Base-by-base conservation (phyloP, 1,140 invertebrate species). In the Ceratina calcarata region DNA sequence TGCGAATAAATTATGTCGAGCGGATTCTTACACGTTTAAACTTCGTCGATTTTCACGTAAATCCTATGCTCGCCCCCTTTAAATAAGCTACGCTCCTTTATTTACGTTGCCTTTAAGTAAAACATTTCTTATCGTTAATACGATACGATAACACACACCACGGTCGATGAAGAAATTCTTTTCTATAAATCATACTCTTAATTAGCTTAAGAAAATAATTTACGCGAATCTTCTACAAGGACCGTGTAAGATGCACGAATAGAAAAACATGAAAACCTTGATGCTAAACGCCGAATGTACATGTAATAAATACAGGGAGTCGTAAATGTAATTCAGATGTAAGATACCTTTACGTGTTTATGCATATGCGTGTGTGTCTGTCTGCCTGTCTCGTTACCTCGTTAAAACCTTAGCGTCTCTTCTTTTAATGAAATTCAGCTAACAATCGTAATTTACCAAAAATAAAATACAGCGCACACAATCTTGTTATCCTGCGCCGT, bases 341-440 rank as follows among this genome's bases (percentile, higher is more conserved):
- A 91, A 89, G 82, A 83, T 51, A 13, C 13, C 37, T 22, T 8
- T 62, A 18, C 2, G 37, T 49, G 7, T 65, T 6, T 53, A 22
- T 61, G 20, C 27, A 45, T 37, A 32, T 45, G 15, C 18, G 62
- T 37, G 18, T 55, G 24, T 53, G 73, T 55, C 2, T 55, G 12
- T 55, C 53, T 55, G 53, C 18, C 12, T 55, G 18, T 18, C 53
- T 13, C 18, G 53, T 18, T 13, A 86, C 82, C 85, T 70, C 68
- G 72, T 79, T 81, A 53, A 84, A 88, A 86, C 82, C 85, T 87
- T 89, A 90, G 87, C 83, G 86, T 89, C 86, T 84, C 90, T 89
- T 91, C 87, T 32, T 88, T 88, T 90, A 87, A 90, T 87, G 90
- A 90, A 92, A 91, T 91, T 91, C 84, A 89, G 82, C 91, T 92